Conservation (phyloP, 2,113 vertebrate genomes). For the Cervus canadensis region DNA sequence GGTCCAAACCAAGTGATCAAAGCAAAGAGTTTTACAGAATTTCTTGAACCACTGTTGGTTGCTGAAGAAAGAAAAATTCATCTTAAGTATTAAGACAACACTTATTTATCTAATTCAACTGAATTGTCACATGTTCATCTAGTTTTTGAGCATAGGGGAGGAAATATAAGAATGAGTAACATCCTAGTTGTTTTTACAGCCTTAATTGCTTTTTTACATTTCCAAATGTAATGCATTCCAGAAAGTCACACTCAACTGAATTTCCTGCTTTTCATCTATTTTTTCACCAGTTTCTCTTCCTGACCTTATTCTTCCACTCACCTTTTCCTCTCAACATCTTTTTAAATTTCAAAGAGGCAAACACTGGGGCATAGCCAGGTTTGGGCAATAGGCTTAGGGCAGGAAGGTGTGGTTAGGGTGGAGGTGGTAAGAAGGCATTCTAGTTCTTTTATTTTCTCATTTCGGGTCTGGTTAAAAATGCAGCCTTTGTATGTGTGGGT, state of each 20-base stretch:
- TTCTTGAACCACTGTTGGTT: not conserved
- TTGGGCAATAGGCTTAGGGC: constrained; percentile 50
- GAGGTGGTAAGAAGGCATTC: constrained; percentile 40
- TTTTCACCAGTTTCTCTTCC: constrained; percentile 44
- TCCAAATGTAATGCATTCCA: constrained; percentile 9
- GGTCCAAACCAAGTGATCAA: not conserved
- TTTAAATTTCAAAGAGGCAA: constrained; percentile 53
- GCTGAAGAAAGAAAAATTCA: not conserved
- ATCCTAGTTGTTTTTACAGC: not conserved
- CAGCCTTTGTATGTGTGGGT: constrained; percentile 51
- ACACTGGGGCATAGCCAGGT: not conserved
- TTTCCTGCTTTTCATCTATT: constrained; percentile 35
- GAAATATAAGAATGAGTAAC: constrained; percentile 9
- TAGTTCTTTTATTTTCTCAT: constrained; percentile 54
- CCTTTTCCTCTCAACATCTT: constrained; percentile 43
- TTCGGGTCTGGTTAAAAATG: constrained; percentile 56
- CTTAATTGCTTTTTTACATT: constrained; percentile 16
- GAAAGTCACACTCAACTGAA: not conserved
- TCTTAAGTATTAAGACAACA: not conserved
- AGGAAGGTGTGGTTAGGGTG: constrained; percentile 70
- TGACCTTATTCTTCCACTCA: constrained; percentile 33
- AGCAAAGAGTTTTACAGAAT: not conserved
- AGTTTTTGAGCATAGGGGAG: not conserved
- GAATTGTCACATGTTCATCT: not conserved
- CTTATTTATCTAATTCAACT: not conserved